A percentile compares a stretch with the other conserved stretches of the same genome.
Conservation (phyloP, 2,888 invertebrate genomes). For the Nymphalis polychloros region DNA sequence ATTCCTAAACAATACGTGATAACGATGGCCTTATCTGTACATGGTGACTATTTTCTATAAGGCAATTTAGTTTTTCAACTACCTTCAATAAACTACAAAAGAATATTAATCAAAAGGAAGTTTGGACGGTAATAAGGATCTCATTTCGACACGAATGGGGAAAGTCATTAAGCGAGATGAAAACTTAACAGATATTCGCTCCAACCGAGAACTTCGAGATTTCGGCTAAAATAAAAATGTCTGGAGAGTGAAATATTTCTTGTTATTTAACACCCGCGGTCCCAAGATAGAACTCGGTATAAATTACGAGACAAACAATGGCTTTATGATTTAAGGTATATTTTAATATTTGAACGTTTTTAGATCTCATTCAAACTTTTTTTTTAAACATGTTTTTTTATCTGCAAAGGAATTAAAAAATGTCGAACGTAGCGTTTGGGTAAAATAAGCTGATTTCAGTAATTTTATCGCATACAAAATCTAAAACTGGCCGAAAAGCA, state of each 20-base stretch:
- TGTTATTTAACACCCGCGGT: neutral
- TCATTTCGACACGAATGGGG: neutral
- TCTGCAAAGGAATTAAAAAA: too few relatives aligned
- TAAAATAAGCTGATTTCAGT: too few relatives aligned
- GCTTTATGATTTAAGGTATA: neutral
- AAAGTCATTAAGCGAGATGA: conserved; percentile 14
- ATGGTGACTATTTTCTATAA: neutral
- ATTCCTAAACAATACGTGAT: too few relatives aligned
- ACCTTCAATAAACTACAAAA: neutral
- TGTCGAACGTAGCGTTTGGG: too few relatives aligned
- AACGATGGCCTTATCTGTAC: neutral
- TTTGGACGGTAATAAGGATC: conserved; percentile 13
- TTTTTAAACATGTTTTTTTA: too few relatives aligned
- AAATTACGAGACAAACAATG: conserved; percentile 1
- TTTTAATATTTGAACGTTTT: neutral
- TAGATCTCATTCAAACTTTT: too few relatives aligned
- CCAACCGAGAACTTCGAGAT: neutral
- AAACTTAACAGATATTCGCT: conserved; percentile 3
- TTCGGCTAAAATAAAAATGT: neutral
- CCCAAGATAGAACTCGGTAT: conserved; percentile 1
- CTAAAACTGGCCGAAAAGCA: too few relatives aligned
- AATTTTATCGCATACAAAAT: too few relatives aligned
- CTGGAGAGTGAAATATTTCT: conserved; percentile 4
- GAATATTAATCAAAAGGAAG: neutral
- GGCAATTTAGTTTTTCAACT: too few relatives aligned